Base-by-base conservation (phyloP, 1,140 invertebrate genomes). In the Drosophila tropicalis region DNA sequence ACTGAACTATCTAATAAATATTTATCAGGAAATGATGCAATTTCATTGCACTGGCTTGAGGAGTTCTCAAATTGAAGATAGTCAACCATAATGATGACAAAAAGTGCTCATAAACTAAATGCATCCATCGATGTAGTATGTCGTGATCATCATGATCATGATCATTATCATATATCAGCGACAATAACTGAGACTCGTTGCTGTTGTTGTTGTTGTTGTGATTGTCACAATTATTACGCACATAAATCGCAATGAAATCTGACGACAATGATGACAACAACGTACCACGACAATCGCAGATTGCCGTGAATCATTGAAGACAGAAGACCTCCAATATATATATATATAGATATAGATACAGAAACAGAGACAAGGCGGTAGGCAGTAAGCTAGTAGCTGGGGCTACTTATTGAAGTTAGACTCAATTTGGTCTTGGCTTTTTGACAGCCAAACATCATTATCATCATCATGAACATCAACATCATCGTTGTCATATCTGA, bases 181-280 rank as follows among this genome's bases (percentile, higher is more conserved):
- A 40, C 41, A 44, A 17, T 15, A 65, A 56, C 44, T 22, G 41
- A 15, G 41, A 15, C 41, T 44, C 17, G 44, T 47, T 47, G 44
- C 12, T 41, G 44, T 69, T 62, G 58, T 61, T 76, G 55, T 61
- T 76, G 60, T 86, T 78, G 76, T 70, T 72, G 72, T 81, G 79
- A 87, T 90, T 90, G 87, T 90, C 87, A 87, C 87, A 90, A 84
- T 90, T 90, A 90, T 90, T 90, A 90, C 87, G 87, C 87, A 90
- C 83, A 90, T 90, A 90, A 90, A 90, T 90, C 78, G 87, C 79
- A 79, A 83, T 87, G 70, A 79, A 87, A 75, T 67, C 67, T 63
- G 60, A 63, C 36, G 58, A 66, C 36, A 34, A 57, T 55, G 57
- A 63, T 62, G 60, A 70, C 67, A 34, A 62, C 58, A 40, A 40